Conservation (phyloP, 2,888 invertebrate species). For the Lutraria lutraria region DNA sequence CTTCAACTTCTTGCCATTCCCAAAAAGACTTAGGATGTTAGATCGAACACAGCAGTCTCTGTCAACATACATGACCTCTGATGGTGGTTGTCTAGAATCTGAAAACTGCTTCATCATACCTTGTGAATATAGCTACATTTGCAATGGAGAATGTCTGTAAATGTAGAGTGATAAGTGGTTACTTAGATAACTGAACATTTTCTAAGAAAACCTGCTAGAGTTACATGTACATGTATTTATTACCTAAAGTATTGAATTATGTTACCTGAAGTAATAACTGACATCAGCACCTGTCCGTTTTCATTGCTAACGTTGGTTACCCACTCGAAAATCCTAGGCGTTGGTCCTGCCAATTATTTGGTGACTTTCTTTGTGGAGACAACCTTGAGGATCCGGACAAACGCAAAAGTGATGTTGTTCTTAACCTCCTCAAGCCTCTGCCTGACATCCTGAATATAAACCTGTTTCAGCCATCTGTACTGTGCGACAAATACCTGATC, state of each 20-base stretch:
- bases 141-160: background rate
- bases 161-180: background rate
- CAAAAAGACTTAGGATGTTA: background rate
- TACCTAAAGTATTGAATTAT: too few relatives aligned
- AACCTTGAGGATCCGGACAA: conserved; percentile 66
- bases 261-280: conserved; percentile 65
- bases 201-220: conserved; percentile 48
- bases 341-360: conserved; percentile 64
- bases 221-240: conserved; percentile 52
- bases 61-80: background rate
- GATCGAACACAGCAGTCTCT: background rate
- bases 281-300: conserved; percentile 63
- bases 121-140: background rate
- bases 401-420: conserved; percentile 46
- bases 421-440: conserved; percentile 67
- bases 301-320: conserved; percentile 68
- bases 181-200: background rate
- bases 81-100: background rate
- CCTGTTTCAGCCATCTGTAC: conserved; percentile 68
- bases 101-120: background rate
- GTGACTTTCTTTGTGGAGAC: conserved; percentile 75
- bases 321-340: conserved; percentile 45
- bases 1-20: background rate
- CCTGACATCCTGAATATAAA: conserved; percentile 63
- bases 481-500: conserved; percentile 48